These are phyloP conservation scores for Ploceus nigricollis DNA, from an alignment of 2,113 vertebrate species.

Conservation along the genomic window DNA sequence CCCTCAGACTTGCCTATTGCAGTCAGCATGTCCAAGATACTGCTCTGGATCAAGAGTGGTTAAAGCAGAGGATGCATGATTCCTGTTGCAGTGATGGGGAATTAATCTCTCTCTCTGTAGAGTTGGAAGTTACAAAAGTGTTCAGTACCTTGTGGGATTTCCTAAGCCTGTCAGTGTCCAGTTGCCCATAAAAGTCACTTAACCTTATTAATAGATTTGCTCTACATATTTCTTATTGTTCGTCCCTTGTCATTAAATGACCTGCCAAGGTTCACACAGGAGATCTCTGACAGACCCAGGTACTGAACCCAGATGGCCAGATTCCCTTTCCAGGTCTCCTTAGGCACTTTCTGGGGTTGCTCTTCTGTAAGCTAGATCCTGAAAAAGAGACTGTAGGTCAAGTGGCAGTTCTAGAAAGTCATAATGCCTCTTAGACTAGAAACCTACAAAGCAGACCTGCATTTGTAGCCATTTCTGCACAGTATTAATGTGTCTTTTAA, in stretches of 20 bases:
- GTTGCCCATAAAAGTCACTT: not conserved
- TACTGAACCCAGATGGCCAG: not conserved
- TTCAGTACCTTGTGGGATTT: not conserved
- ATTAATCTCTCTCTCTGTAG: not conserved
- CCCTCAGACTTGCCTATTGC: not conserved
- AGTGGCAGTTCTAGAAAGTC: not conserved
- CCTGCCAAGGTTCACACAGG: not conserved
- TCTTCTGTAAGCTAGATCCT: not conserved
- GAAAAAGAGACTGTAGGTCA: not conserved
- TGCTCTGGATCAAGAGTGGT: not conserved
- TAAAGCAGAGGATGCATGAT: not conserved
- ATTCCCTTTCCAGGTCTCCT: not conserved
- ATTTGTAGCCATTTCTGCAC: not conserved
- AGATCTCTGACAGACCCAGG: not conserved
- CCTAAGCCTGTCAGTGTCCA: not conserved
- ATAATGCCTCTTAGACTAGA: not conserved
- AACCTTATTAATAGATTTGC: not conserved
- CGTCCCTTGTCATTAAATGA: not conserved
- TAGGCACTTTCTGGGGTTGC: not conserved
- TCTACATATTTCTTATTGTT: not conserved
- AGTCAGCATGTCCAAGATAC: not conserved
- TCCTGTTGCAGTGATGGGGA: not conserved
- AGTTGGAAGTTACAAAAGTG: not conserved
- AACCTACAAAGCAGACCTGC: not conserved
- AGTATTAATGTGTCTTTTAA: not conserved